These are phyloP conservation scores for Australoheros scitulus DNA, from an alignment of 2,113 vertebrate genomes.

Conservation along the genomic window DNA sequence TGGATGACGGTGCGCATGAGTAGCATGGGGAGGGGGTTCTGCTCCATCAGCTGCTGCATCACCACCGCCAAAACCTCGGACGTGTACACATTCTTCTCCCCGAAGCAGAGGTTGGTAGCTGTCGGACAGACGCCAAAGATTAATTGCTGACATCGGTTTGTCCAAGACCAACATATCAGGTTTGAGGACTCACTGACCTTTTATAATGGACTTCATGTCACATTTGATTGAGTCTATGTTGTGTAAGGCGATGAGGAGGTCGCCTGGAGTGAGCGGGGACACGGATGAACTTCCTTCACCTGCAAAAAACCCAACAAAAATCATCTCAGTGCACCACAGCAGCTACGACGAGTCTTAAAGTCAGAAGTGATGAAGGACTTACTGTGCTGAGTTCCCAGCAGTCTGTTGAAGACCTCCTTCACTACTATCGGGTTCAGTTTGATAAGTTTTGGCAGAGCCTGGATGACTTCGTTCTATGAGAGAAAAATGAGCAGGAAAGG, in stretches of 20 bases:
- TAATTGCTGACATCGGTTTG: background rate
- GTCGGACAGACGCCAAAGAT: background rate
- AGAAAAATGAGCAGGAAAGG: background rate
- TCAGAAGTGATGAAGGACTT: constrained; percentile 14
- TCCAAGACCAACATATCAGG: background rate
- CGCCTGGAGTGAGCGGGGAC: constrained; percentile 91
- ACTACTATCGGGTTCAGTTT: constrained; percentile 98
- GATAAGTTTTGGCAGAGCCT: constrained; percentile 94
- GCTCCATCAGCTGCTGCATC: constrained; percentile 98
- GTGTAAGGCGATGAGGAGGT: constrained; percentile 92
- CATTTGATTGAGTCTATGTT: constrained; percentile 93
- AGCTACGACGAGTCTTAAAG: background rate
- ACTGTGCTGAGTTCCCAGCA: constrained; percentile 95
- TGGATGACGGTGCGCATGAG: constrained; percentile 97
- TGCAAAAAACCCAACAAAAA: constrained; percentile 53
- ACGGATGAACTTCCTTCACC: constrained; percentile 89
- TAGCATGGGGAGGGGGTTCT: constrained; percentile 92
- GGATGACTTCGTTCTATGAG: constrained; percentile 91
- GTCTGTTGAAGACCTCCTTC: constrained; percentile 96
- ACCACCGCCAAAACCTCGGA: constrained; percentile 96
- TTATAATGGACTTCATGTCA: constrained; percentile 98
- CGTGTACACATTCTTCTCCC: constrained; percentile 91
- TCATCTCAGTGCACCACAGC: background rate
- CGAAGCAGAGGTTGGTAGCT: constrained; percentile 97
- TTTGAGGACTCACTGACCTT: constrained; percentile 79